These are phyloP conservation scores for Protobothrops mucrosquamatus DNA, from an alignment of 2,113 vertebrate genomes.

Conservation along the genomic window DNA sequence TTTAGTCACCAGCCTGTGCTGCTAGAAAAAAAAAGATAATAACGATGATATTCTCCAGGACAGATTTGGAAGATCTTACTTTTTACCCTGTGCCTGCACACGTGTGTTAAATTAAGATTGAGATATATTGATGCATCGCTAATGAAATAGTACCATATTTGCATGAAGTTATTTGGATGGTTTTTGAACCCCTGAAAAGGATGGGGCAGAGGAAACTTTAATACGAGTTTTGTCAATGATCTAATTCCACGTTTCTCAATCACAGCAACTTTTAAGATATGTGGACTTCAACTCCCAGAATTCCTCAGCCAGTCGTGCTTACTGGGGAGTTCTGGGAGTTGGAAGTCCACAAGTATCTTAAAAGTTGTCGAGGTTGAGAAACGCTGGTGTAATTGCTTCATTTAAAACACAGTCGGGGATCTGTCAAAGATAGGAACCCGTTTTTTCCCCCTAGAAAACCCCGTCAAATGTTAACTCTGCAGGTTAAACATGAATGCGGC, in stretches of 20 bases:
- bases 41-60: constrained; percentile 40
- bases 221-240: constrained; percentile 63
- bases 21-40: constrained; percentile 23
- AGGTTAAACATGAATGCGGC: constrained; percentile 78
- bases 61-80: constrained; percentile 56
- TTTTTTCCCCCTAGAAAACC: constrained; percentile 67
- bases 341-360: not conserved
- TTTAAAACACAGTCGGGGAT: constrained; percentile 61
- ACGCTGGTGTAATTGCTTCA: constrained; percentile 62
- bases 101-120: constrained; percentile 55
- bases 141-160: constrained; percentile 61
- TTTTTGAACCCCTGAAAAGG: constrained; percentile 45
- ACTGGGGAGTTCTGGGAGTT: not conserved
- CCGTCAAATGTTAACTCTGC: constrained; percentile 62
- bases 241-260: constrained; percentile 41
- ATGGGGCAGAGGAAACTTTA: constrained; percentile 53
- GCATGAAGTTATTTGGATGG: constrained; percentile 52
- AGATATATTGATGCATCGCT: constrained; percentile 49
- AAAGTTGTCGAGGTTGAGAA: not conserved
- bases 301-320: not conserved
- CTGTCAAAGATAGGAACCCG: constrained; percentile 12
- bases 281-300: not conserved
- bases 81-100: constrained; percentile 57
- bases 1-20: constrained; percentile 54
- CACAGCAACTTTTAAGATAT: not conserved